A percentile compares a stretch with the other conserved stretches of the same genome.
Conservation (phyloP, 2,888 invertebrate genomes). For the Odontothrips loti region DNA sequence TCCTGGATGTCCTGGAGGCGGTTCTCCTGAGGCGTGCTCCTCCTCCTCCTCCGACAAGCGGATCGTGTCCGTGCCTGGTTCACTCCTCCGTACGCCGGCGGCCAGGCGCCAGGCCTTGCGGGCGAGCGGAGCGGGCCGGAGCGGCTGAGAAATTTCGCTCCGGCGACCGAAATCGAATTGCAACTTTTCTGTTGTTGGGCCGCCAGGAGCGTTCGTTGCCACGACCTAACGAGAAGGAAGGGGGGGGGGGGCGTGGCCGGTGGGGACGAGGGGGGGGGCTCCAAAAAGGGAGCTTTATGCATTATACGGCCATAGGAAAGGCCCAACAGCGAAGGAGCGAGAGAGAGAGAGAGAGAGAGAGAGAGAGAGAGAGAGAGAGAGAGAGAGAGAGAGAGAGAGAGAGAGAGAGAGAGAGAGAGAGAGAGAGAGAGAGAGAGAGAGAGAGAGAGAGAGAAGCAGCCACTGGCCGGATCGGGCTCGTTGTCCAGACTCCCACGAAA, state of each 20-base stretch:
- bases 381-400: not conserved
- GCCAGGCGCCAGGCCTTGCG: not conserved
- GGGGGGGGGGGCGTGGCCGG: not conserved
- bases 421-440: not conserved
- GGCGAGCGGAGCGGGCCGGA: not conserved
- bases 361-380: not conserved
- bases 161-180: slow-evolving; percentile 10
- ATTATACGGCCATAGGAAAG: not conserved
- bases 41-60: too few relatives aligned
- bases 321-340: not conserved
- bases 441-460: too few relatives aligned
- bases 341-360: too few relatives aligned
- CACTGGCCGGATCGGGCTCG: not conserved
- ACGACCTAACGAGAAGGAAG: not conserved
- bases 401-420: not conserved
- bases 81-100: too few relatives aligned
- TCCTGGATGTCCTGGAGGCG: too few relatives aligned
- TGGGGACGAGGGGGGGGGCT: not conserved
- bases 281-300: not conserved
- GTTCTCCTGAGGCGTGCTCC: too few relatives aligned
- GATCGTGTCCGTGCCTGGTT: too few relatives aligned
- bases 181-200: slow-evolving; percentile 15
- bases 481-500: not conserved
- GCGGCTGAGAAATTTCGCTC: not conserved
- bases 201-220: not conserved